These are phyloP conservation scores for Pterobdella sp. DNA, from an alignment of 2,888 invertebrate genomes.

Conservation along the genomic window DNA sequence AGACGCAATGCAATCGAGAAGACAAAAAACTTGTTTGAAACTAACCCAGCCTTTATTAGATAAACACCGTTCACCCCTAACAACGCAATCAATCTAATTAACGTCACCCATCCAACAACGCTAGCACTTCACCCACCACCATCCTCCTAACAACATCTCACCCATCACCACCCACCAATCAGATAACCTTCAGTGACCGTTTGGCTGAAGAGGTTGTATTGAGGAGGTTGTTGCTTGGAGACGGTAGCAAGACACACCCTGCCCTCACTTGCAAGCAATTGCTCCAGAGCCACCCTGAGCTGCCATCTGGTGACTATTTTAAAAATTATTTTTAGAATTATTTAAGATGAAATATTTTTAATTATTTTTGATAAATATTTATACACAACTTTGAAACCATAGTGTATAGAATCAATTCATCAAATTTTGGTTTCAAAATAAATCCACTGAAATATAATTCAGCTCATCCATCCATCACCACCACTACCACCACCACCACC, in stretches of 20 bases:
- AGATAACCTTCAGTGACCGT: conserved; percentile 14
- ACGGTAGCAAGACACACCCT: conserved; percentile 71
- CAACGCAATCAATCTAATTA: no score
- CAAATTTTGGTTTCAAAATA: no score
- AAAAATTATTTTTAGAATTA: neutral
- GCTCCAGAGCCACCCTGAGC: conserved; percentile 68
- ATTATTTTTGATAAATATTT: neutral
- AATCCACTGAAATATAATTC: no score
- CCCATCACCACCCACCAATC: neutral
- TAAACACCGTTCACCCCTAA: no score
- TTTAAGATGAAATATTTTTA: neutral
- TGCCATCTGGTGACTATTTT: conserved; percentile 60
- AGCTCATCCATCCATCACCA: neutral
- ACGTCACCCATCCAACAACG: neutral
- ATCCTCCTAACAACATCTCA: neutral
- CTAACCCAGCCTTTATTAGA: no score
- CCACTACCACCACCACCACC: neutral
- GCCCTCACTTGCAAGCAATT: conserved; percentile 80
- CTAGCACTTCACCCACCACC: neutral
- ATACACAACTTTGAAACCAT: no score
- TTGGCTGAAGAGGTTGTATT: conserved; percentile 39
- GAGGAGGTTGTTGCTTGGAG: conserved; percentile 62
- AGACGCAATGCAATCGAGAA: no score
- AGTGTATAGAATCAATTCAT: no score
- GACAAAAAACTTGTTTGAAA: no score